Percentiles rank a stretch among this genome's conserved stretches.
Conservation (phyloP, 2,888 invertebrate species). For the Perdita meconis region DNA sequence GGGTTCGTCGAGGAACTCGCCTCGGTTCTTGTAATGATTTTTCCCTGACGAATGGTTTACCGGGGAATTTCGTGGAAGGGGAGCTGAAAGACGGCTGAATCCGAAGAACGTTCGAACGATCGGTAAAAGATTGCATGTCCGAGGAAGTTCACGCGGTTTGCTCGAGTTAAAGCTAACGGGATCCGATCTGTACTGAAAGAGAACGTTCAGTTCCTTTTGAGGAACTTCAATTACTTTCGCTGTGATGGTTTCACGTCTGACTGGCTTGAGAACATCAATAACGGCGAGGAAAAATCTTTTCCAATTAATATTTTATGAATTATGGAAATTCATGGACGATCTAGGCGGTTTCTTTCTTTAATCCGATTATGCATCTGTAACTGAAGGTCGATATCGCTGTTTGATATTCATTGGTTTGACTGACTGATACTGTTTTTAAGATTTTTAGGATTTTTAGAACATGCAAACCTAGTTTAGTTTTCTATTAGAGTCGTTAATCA, state of each 20-base stretch:
- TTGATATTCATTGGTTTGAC: no score
- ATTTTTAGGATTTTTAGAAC: no score
- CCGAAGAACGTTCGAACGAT: background rate
- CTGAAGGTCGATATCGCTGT: no score
- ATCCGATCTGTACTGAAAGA: background rate
- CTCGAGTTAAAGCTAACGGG: background rate
- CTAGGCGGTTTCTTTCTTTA: no score
- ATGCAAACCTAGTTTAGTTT: no score
- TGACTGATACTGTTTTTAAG: no score
- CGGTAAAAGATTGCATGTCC: background rate
- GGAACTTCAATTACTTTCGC: background rate
- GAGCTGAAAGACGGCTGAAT: background rate
- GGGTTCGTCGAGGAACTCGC: background rate
- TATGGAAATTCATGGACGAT: no score
- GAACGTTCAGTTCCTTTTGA: background rate
- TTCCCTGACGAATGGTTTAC: background rate
- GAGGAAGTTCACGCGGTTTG: background rate
- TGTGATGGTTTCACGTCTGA: background rate
- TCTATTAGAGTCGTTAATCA: no score
- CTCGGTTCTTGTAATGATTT: slow-evolving; percentile 3
- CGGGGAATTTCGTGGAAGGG: background rate
- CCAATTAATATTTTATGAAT: no score
- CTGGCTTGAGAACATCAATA: background rate
- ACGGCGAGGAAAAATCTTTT: no score
- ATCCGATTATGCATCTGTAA: no score